Evolutionary conservation across 2,888 invertebrate genomes (phyloP), one percentile per base, ranked within the genome.

Genomic region (Drosophila cyrtoloma): DNA sequence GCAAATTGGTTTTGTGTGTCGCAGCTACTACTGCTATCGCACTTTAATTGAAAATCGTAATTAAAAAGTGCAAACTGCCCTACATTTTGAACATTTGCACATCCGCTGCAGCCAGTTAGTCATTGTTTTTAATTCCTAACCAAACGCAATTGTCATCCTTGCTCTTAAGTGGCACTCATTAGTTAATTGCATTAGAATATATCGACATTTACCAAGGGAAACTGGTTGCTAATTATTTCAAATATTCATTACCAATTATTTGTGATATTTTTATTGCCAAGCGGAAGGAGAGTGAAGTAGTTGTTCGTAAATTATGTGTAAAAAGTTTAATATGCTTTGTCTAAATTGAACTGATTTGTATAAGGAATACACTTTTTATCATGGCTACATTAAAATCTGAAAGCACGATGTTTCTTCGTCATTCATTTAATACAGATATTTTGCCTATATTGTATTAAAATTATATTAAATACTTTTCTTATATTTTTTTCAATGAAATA

Each of bases 11-110:
- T 90, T 90, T 86, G 72, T 76, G 75, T 90, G 86, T 87, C 77
- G 69, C 67, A 67, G 69, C 83, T 63, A 19, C 19, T 19, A 16
- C 42, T 58, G 44, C 44, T 57, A 53, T 70, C 68, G 76, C 75
- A 75, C 71, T 79, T 84, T 92, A 92, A 91, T 91, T 92, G 90
- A 89, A 91, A 91, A 91, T 88, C 82, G 85, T 82, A 92, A 91
- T 92, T 91, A 91, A 87, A 91, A 91, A 79, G 74, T 71, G 90
- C 74, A 79, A 89, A 81, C 84, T 76, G 66, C 60, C 66, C 47
- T 57, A 64, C 62, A 75, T 75, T 79, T 82, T 14, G 22, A 7
- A 63, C 75, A 82, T 61, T n/a, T 56, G 10, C 30, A 16, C 50
- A 22, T 32, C 30, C 37, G 14, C 7, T 26, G 33, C 52, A 26